Percentiles rank a stretch among this genome's conserved stretches.
Conservation (phyloP, 2,888 invertebrate genomes). For the Lasioglossum marginatum region DNA sequence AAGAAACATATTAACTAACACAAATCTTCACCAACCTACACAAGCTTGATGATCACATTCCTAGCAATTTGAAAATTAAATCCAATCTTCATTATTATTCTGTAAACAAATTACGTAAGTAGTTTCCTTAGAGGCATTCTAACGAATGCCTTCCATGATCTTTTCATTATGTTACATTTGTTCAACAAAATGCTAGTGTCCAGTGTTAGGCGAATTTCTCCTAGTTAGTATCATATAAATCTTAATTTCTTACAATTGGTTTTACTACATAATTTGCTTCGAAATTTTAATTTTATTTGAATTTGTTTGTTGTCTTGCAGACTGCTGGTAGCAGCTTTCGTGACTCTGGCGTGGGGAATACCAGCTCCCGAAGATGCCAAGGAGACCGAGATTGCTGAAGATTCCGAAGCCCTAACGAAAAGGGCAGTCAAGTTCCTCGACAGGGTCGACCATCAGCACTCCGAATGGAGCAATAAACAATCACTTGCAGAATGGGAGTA, state of each 20-base stretch:
- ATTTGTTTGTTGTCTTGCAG: slow-evolving; percentile 31
- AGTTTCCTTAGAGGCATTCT: not conserved
- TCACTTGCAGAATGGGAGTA: slow-evolving; percentile 90
- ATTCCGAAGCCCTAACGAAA: slow-evolving; percentile 77
- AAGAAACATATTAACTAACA: not conserved
- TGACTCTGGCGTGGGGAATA: slow-evolving; percentile 32
- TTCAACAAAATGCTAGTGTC: not conserved
- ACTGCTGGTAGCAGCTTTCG: slow-evolving; percentile 44
- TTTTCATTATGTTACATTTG: not conserved
- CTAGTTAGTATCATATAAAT: too few relatives aligned
- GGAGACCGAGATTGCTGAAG: not conserved
- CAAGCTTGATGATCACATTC: not conserved
- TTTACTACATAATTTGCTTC: not conserved
- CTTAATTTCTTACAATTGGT: not conserved
- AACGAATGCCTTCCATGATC: not conserved
- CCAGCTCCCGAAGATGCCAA: slow-evolving; percentile 29
- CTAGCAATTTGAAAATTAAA: not conserved
- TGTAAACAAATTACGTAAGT: too few relatives aligned
- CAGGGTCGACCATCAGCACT: slow-evolving; percentile 87
- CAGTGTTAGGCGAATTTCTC: not conserved
- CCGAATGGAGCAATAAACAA: slow-evolving; percentile 87
- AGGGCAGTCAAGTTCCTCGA: slow-evolving; percentile 88
- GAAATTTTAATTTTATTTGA: not conserved
- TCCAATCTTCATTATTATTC: too few relatives aligned
- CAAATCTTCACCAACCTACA: not conserved